A percentile compares a stretch with the other conserved stretches of the same genome.
phyloP scores from a whole-genome alignment of 2,797 vertebrate genomes.

The Alca torda region DNA sequence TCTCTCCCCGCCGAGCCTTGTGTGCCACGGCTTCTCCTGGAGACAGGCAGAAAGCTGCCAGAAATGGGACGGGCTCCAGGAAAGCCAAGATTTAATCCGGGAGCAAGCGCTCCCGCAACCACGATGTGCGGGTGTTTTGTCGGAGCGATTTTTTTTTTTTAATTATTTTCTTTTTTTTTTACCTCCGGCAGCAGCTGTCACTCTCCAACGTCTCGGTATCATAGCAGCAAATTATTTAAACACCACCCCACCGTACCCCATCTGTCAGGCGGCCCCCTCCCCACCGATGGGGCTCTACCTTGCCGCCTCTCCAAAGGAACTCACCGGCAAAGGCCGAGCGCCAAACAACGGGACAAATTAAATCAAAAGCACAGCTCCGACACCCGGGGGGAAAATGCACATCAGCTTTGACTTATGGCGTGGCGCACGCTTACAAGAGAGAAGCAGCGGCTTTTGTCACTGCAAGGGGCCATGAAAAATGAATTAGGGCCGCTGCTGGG shows the following conservation, averaged over 20 bases:
- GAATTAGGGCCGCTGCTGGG: conserved; percentile 80
- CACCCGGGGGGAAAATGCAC: conserved; percentile 78
- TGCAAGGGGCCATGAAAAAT: conserved; percentile 83
- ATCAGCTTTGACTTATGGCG: conserved; percentile 83
- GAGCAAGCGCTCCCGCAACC: neutral
- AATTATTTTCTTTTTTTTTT: too few species aligned
- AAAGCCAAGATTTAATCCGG: neutral
- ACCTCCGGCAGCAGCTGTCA: conserved; percentile 61
- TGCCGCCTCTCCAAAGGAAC: conserved; percentile 46
- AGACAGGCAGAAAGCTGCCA: neutral
- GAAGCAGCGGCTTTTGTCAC: conserved; percentile 81
- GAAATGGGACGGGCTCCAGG: neutral
- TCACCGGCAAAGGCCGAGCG: conserved; percentile 50
- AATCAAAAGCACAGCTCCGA: conserved; percentile 74
- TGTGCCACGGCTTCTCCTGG: neutral
- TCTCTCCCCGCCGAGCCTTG: neutral
- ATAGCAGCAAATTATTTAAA: conserved; percentile 73
- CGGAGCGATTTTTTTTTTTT: conserved; percentile 28
- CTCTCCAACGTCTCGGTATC: conserved; percentile 52
- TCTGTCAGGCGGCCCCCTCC: conserved; percentile 59
- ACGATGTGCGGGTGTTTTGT: neutral
- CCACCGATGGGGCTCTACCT: conserved; percentile 18
- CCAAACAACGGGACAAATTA: conserved; percentile 82
- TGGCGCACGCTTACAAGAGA: conserved; percentile 74
- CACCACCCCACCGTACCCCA: conserved; percentile 69